Base-by-base conservation (phyloP, 2,113 vertebrate genomes). In the Sitta europaea region DNA sequence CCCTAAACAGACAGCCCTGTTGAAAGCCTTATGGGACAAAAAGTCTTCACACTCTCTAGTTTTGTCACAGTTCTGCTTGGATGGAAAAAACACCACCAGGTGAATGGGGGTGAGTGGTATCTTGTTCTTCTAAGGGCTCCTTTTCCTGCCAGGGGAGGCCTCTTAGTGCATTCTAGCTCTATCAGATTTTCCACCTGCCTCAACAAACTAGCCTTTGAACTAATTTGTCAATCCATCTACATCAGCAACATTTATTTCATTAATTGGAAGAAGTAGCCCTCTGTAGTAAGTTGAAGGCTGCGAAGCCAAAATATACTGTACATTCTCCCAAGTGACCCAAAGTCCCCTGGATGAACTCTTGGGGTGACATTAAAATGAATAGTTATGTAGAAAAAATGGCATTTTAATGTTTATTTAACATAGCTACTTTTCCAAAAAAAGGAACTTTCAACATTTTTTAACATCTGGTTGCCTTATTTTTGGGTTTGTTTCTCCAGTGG, bases 261-360 rank as follows among this genome's bases (percentile, higher is more conserved):
- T 98, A 98, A 98, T 98, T 98, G 96, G 85, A 98, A 98, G 97
- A 98, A 98, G 97, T 98, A 97, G 96, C 43, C 97, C 96, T 98
- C 98, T 98, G 97, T 98, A 96, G 91, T 87, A 93, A 96, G 87
- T 92, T 71, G 40, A 97, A 97, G 92, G 92, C 91, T 51, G 54
- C 62, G 35, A 86, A 98, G 98, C 97, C 97, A 98, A 98, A 97
- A 97, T 93, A 97, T 86, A 97, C 86, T 88, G 70, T 95, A 86
- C 55, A 75, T 97, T 97, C 80, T 98, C 98, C 97, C 97, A 83
- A 40, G 90, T 98, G 98, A 98, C 96, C 96, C 71, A 83, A 90
- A 98, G 98, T 97, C 97, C 98, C 89, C 97, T 98, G 98, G 97
- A 98, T 14, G 98, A 98, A 98, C 98, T 98, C 96, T 88, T 93